Evolutionary conservation across 2,888 invertebrate species (phyloP).

Genomic region (Drosophila buzzatii): DNA sequence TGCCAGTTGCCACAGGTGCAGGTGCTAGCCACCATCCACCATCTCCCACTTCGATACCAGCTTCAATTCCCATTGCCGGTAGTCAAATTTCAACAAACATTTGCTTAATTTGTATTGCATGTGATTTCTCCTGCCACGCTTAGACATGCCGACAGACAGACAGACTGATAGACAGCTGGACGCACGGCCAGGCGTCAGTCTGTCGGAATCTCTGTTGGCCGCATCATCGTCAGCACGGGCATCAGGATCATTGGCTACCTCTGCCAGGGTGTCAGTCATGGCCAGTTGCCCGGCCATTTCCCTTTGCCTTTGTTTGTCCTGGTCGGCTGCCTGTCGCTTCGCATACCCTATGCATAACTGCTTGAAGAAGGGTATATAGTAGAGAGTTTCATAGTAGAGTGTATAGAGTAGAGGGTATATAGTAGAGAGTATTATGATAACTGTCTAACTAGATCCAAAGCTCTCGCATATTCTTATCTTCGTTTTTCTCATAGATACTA

Average conservation of each 20-base stretch:
- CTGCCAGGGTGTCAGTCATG: constrained; percentile 29
- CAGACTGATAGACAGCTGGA: not conserved
- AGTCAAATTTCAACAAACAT: constrained; percentile 30
- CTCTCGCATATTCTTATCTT: not conserved
- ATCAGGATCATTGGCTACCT: constrained; percentile 14
- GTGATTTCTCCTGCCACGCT: constrained; percentile 17
- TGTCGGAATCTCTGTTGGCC: constrained; percentile 26
- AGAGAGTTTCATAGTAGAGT: no score
- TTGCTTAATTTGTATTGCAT: constrained; percentile 45
- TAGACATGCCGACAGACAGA: constrained; percentile 13
- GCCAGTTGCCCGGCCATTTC: constrained; percentile 48
- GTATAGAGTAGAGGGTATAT: no score
- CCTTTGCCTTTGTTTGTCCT: constrained; percentile 53
- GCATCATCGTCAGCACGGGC: constrained; percentile 25
- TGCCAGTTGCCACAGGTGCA: constrained; percentile 39
- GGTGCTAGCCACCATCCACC: constrained; percentile 22
- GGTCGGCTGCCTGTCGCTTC: constrained; percentile 3
- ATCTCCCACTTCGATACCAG: not conserved
- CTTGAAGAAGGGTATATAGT: not conserved
- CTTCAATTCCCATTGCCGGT: constrained; percentile 12
- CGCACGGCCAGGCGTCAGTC: constrained; percentile 35
- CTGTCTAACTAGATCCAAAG: no score
- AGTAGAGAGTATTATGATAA: no score
- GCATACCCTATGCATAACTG: not conserved
- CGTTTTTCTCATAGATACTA: not conserved